Base-by-base conservation (phyloP, 2,888 invertebrate species). In the Erebia ligea region DNA sequence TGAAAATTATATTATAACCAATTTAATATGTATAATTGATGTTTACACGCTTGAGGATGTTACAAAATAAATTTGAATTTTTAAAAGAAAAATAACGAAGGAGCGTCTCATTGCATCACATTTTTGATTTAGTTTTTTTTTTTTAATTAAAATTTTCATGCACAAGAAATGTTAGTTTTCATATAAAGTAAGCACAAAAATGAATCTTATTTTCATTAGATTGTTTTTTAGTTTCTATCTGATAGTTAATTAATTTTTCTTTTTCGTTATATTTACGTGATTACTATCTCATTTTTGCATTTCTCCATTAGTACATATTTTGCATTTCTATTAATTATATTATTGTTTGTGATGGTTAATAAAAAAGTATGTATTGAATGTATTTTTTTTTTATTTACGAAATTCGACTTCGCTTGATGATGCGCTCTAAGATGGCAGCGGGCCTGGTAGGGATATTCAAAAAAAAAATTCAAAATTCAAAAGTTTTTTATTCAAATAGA, bases 291-390 rank as follows among this genome's bases (percentile, higher is more conserved):
- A 54, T n/a, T 64, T 52, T 65, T 40, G 64, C 57, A 34, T 69
- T 69, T 48, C 57, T 52, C 54, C 17, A 19, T 65, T 54, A 59
- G 11, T 62, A 62, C 45, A 45, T 45, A 10, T 56, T 57, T 66
- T 42, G 48, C 56, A 61, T 71, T 59, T 66, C 56, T 54, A 54
- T 17, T 19, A 19, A 52, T 52, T 52, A 9, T 69, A 69, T 69
- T 17, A 42, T 64, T 58, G 50, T 67, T 70, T 70, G 70, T 70
- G 70, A 66, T 70, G 70, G 66, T 70, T 66, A 70, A 66, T 70
- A 70, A 70, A 70, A 66, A 61, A 42, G 34, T 61, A 42, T 70
- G 25, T 56, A 21, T 62, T 17, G 21, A 59, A 61, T 58, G 34
- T 11, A 6, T 21, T 25, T 52, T 42, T 42, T 21, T 69, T 64